These are phyloP conservation scores for Petrosia ficiformis DNA, from an alignment of 37 sponge, comb jelly and placozoan species.

Conservation along the genomic window DNA sequence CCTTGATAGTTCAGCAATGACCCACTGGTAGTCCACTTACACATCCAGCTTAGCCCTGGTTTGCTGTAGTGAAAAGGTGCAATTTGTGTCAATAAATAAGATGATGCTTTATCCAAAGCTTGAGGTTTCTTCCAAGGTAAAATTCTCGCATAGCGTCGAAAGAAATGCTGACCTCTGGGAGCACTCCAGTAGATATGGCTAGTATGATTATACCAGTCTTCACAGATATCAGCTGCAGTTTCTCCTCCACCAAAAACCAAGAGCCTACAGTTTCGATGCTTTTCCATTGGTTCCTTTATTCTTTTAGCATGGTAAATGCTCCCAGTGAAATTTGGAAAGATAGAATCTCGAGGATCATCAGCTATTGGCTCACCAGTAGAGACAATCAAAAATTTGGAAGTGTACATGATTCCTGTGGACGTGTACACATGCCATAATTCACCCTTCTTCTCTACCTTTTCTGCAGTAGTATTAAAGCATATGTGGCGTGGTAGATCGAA, in stretches of 20 bases:
- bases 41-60: constrained; percentile 80
- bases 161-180: constrained; percentile 85
- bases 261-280: constrained; percentile 52
- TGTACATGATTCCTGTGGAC: constrained; percentile 27
- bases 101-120: constrained; percentile 81
- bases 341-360: not conserved
- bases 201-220: constrained; percentile 68
- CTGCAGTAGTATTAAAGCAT: constrained; percentile 51
- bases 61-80: constrained; percentile 67
- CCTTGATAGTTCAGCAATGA: constrained; percentile 84
- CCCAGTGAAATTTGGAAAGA: constrained; percentile 12
- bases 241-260: constrained; percentile 92
- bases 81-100: constrained; percentile 53
- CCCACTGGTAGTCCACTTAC: constrained; percentile 84
- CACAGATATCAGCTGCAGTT: constrained; percentile 83
- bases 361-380: constrained; percentile 38
- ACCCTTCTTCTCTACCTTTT: constrained; percentile 22
- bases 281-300: constrained; percentile 46
- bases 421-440: constrained; percentile 42
- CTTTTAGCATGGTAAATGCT: constrained; percentile 59
- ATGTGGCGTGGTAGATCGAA: constrained; percentile 79
- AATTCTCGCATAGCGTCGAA: constrained; percentile 67
- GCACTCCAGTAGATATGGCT: constrained; percentile 80
- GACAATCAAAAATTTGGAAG: constrained; percentile 35
- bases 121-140: constrained; percentile 77